Conservation (phyloP, 2,888 invertebrate species). For the Stenurella melanura region DNA sequence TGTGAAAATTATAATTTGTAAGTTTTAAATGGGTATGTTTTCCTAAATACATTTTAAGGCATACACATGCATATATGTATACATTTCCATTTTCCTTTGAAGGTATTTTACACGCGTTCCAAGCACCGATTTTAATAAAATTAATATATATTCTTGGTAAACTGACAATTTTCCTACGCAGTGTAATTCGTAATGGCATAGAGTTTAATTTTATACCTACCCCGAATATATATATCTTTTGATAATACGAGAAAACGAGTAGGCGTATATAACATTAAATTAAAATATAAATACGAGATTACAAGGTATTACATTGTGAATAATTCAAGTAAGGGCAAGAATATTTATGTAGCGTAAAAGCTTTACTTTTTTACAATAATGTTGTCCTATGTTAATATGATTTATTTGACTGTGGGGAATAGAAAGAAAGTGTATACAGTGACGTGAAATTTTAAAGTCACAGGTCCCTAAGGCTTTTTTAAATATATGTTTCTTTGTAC, state of each 20-base stretch:
- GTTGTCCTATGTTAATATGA: slow-evolving; percentile 18
- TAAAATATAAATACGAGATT: slow-evolving; percentile 5
- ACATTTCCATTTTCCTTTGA: neutral
- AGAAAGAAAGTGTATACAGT: slow-evolving; percentile 12
- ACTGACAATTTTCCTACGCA: slow-evolving; percentile 44
- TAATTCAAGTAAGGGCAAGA: neutral
- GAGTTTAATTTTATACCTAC: slow-evolving; percentile 41
- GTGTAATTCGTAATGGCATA: slow-evolving; percentile 45
- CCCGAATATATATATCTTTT: slow-evolving; percentile 39
- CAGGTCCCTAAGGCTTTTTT: neutral
- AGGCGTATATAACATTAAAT: slow-evolving; percentile 13
- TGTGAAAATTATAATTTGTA: too few relatives aligned
- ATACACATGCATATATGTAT: neutral
- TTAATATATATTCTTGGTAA: slow-evolving; percentile 42
- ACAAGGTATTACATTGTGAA: neutral
- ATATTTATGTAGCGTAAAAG: slow-evolving; percentile 1
- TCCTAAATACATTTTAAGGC: too few relatives aligned
- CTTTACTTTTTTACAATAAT: slow-evolving; percentile 21
- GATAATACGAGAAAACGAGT: neutral
- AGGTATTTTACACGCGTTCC: neutral
- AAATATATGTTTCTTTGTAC: slow-evolving; percentile 17
- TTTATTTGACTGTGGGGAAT: slow-evolving; percentile 21
- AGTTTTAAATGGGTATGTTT: too few relatives aligned
- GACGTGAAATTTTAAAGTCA: slow-evolving; percentile 21
- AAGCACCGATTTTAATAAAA: slow-evolving; percentile 18